Evolutionary conservation across 1,140 invertebrate genomes (phyloP).

Genomic region (Microvelia longipes): DNA sequence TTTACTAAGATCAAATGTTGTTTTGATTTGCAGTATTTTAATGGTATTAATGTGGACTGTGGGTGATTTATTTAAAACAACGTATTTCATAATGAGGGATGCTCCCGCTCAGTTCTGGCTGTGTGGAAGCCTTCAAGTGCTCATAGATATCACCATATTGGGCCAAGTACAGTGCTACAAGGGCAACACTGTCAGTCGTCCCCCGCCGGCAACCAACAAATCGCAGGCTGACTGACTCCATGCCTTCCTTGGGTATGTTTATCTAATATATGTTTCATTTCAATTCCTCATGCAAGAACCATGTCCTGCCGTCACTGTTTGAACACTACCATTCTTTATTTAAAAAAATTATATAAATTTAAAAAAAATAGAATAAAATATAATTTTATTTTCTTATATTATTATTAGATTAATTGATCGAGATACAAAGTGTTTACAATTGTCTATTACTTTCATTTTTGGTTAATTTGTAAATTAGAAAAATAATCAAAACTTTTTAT

Average conservation of each 20-base stretch:
- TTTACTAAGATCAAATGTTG: too few relatives aligned
- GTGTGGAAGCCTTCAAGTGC: slow-evolving; percentile 83
- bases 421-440: too few relatives aligned
- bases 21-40: slow-evolving; percentile 55
- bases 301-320: slow-evolving; percentile 11
- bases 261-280: slow-evolving; percentile 15
- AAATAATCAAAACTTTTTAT: too few relatives aligned
- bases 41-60: slow-evolving; percentile 97
- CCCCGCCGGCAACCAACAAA: neutral
- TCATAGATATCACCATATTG: slow-evolving; percentile 68
- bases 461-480: too few relatives aligned
- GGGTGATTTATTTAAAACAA: slow-evolving; percentile 91
- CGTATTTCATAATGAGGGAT: slow-evolving; percentile 78
- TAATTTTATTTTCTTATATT: too few relatives aligned
- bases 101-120: slow-evolving; percentile 91
- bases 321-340: neutral
- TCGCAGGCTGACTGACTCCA: slow-evolving; percentile 15
- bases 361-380: too few relatives aligned
- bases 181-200: slow-evolving; percentile 9
- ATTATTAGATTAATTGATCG: too few relatives aligned
- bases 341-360: too few relatives aligned
- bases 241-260: slow-evolving; percentile 16
- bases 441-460: too few relatives aligned
- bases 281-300: slow-evolving; percentile 12
- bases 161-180: slow-evolving; percentile 46